Conservation (phyloP, 2,797 vertebrate genomes). For the Cyprinodon diabolis region DNA sequence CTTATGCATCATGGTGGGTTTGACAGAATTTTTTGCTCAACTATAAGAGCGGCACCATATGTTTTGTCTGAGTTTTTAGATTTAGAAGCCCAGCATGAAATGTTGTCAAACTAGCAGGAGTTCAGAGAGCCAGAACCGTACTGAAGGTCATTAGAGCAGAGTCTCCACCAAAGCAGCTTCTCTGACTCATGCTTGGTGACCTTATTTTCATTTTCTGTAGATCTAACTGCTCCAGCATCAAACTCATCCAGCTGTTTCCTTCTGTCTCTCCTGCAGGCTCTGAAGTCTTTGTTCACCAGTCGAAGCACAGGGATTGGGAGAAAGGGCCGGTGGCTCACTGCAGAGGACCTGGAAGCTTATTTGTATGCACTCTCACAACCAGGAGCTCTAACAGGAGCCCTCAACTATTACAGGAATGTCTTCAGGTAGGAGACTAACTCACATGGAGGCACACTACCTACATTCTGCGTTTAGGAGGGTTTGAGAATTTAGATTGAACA, state of each 20-base stretch:
- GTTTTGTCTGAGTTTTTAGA: constrained; percentile 15
- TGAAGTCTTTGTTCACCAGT: constrained; percentile 94
- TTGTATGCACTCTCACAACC: constrained; percentile 96
- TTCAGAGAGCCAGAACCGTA: constrained; percentile 12
- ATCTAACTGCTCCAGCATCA: constrained; percentile 17
- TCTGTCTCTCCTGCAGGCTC: constrained; percentile 75
- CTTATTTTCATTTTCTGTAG: constrained; percentile 20
- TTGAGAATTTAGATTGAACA: too few species aligned
- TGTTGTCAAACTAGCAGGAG: constrained; percentile 33
- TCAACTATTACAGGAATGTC: constrained; percentile 96
- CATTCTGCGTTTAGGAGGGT: background rate
- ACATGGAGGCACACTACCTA: background rate
- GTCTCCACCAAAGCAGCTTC: constrained; percentile 11
- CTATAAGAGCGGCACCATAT: constrained; percentile 2
- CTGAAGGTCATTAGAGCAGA: constrained; percentile 37
- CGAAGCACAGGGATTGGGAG: constrained; percentile 90
- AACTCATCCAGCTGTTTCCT: constrained; percentile 16
- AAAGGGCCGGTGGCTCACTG: constrained; percentile 89
- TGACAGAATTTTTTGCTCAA: background rate
- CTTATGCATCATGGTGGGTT: background rate
- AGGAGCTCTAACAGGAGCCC: constrained; percentile 92
- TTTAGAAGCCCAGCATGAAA: constrained; percentile 27
- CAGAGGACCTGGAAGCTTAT: constrained; percentile 95
- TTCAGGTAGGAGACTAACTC: constrained; percentile 84
- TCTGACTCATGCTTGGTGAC: constrained; percentile 7